A percentile compares a stretch with the other conserved stretches of the same genome.
Evolutionary conservation across 2,888 invertebrate genomes (phyloP).

Genomic region (Axea sp.): DNA sequence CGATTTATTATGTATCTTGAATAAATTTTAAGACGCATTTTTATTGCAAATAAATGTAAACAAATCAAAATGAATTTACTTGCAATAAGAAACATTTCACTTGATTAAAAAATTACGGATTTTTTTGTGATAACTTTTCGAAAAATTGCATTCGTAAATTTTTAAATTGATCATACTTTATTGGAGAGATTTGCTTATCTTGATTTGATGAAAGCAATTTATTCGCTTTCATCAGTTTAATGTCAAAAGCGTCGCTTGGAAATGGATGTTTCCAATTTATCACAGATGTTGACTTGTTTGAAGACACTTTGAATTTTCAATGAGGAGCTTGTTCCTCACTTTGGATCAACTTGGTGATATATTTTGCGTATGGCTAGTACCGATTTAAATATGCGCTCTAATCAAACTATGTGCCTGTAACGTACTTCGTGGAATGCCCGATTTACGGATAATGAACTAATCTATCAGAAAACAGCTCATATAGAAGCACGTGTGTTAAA

Average conservation of each 20-base stretch:
- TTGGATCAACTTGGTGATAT: not conserved
- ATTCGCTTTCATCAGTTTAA: not conserved
- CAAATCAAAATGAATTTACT: too few relatives aligned
- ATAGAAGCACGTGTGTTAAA: slow-evolving; percentile 11
- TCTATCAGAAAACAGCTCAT: slow-evolving; percentile 13
- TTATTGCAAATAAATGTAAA: too few relatives aligned
- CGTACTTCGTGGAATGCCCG: slow-evolving; percentile 10
- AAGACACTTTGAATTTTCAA: not conserved
- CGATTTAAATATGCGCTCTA: not conserved
- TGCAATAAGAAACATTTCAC: too few relatives aligned
- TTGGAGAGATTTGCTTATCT: not conserved
- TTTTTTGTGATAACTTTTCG: too few relatives aligned
- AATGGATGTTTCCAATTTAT: not conserved
- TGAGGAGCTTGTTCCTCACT: not conserved
- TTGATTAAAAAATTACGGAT: too few relatives aligned
- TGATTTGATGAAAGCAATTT: not conserved
- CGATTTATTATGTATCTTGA: too few relatives aligned
- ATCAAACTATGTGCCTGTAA: slow-evolving; percentile 6
- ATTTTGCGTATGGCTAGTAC: not conserved
- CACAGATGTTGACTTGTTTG: not conserved
- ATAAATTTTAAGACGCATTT: too few relatives aligned
- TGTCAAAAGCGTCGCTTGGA: not conserved
- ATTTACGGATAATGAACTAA: slow-evolving; percentile 18
- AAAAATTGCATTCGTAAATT: too few relatives aligned
- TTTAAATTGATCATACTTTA: too few relatives aligned